These are phyloP conservation scores for Gadopsis marmoratus DNA, from an alignment of 2,797 vertebrate species.

Conservation along the genomic window DNA sequence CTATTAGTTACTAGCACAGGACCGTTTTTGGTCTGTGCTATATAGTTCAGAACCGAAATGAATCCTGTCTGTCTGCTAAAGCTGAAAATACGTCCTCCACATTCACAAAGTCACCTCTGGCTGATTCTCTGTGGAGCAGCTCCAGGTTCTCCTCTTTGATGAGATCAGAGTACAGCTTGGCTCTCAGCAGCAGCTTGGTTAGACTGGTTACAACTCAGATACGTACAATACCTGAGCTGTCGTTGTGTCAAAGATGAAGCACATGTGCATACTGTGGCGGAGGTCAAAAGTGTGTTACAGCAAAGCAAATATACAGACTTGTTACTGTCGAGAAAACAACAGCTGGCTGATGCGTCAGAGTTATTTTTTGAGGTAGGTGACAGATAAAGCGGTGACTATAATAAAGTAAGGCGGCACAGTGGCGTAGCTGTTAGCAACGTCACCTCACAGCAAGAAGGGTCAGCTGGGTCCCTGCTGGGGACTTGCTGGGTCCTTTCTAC, in stretches of 20 bases:
- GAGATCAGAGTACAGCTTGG: constrained; percentile 23
- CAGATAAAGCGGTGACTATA: background rate
- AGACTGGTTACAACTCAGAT: constrained; percentile 1
- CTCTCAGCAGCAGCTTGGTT: constrained; percentile 10
- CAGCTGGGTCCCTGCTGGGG: background rate
- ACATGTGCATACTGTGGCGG: background rate
- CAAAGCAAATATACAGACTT: background rate
- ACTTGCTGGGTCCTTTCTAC: background rate
- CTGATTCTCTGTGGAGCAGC: constrained; percentile 46
- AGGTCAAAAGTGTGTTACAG: background rate
- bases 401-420: background rate
- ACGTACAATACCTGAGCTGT: background rate
- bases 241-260: background rate
- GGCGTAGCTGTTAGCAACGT: background rate
- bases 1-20: background rate
- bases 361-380: constrained; percentile 3
- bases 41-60: background rate
- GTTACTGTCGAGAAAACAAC: too few species aligned
- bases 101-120: constrained; percentile 69
- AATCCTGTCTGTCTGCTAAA: constrained; percentile 14
- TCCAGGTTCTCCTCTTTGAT: constrained; percentile 36
- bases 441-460: background rate
- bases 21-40: background rate
- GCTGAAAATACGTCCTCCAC: constrained; percentile 42
- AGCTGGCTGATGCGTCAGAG: background rate